These are phyloP conservation scores for Artibeus lituratus DNA, from an alignment of 2,797 vertebrate genomes.

Conservation along the genomic window DNA sequence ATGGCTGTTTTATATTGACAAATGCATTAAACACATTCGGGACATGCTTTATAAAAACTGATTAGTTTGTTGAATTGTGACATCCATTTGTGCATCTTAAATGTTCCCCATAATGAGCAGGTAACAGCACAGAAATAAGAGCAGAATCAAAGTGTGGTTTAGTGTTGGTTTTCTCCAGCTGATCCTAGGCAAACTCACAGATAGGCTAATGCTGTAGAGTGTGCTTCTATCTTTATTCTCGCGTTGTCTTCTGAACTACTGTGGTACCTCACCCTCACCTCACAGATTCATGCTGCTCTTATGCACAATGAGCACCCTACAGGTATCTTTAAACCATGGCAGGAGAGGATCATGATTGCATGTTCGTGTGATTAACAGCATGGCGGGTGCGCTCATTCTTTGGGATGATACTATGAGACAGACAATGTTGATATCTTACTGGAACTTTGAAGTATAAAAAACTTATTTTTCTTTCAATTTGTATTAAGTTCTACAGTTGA, in stretches of 20 bases:
- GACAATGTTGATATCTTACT: rapidly evolving
- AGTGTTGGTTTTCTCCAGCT: background rate
- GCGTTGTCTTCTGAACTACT: background rate
- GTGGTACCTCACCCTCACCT: background rate
- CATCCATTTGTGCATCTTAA: background rate
- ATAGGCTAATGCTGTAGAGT: background rate
- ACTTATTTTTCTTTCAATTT: background rate
- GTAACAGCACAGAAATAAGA: background rate
- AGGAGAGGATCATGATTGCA: background rate
- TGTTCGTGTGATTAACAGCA: background rate
- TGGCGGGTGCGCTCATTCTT: rapidly evolving
- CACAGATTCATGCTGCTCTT: background rate
- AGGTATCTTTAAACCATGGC: no score
- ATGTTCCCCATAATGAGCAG: background rate
- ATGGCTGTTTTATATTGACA: background rate
- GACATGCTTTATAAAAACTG: background rate
- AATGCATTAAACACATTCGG: background rate
- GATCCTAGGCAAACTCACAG: background rate
- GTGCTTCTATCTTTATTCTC: background rate
- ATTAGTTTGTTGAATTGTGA: background rate
- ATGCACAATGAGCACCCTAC: rapidly evolving
- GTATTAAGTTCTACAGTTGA: background rate
- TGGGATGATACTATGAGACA: background rate
- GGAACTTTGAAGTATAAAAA: background rate
- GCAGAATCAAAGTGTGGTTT: background rate